These are phyloP conservation scores for Heliconius hewitsoni DNA, from an alignment of 1,140 invertebrate genomes.

Conservation along the genomic window DNA sequence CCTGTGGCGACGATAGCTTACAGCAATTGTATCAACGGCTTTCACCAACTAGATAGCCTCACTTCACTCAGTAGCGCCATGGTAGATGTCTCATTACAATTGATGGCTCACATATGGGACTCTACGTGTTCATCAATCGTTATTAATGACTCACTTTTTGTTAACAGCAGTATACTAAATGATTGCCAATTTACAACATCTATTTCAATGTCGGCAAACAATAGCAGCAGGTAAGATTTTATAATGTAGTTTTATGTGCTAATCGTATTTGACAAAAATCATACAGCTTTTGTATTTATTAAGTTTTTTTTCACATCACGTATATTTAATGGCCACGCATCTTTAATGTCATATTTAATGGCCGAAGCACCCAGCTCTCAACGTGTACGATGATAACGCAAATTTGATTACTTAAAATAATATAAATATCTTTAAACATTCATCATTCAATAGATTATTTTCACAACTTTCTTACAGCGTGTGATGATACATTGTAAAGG, in stretches of 20 bases:
- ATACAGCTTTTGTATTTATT: no score
- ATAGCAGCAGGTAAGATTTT: conserved; percentile 2
- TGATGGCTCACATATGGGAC: conserved; percentile 2
- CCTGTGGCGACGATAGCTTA: background rate
- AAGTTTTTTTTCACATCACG: no score
- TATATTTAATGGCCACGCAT: no score
- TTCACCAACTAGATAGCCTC: conserved; percentile 7
- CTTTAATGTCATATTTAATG: no score
- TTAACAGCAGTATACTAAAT: background rate
- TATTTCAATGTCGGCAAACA: background rate
- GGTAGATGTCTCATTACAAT: background rate
- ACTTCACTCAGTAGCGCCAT: conserved; percentile 3
- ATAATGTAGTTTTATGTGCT: background rate
- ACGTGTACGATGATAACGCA: no score
- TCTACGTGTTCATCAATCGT: background rate
- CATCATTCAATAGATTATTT: no score
- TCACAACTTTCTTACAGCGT: no score
- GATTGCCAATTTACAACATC: conserved; percentile 17
- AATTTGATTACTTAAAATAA: no score
- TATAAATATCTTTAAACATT: no score
- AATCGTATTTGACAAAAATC: background rate
- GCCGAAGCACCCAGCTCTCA: no score
- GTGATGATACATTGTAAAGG: no score
- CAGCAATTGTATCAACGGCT: background rate
- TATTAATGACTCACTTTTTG: background rate